Percentiles rank a stretch among this genome's conserved stretches.
Evolutionary conservation across 2,113 vertebrate species (phyloP).

Genomic region (Camelus bactrianus): DNA sequence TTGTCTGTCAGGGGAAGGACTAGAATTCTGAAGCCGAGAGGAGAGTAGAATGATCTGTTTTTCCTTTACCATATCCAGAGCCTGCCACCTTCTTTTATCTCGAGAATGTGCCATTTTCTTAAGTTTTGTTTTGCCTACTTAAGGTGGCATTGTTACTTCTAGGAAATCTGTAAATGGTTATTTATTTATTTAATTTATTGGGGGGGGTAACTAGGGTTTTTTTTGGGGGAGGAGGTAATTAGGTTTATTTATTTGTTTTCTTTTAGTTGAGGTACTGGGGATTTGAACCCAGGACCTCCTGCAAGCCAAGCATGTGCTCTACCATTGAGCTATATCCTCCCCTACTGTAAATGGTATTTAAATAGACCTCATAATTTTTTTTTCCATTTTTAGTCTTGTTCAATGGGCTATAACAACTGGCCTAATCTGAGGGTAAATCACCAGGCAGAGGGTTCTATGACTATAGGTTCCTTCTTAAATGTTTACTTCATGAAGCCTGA

Average conservation of each 20-base stretch:
- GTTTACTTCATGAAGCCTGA: background rate
- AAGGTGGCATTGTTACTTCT: background rate
- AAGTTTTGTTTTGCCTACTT: background rate
- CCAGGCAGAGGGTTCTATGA: background rate
- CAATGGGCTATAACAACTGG: background rate
- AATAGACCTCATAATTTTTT: background rate
- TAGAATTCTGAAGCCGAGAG: background rate
- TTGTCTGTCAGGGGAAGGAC: background rate
- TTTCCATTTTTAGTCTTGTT: background rate
- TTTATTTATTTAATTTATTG: too few species aligned
- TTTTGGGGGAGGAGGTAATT: too few species aligned
- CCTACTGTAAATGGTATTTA: background rate
- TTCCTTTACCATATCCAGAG: background rate
- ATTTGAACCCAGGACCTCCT: too few species aligned
- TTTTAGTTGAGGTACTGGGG: too few species aligned
- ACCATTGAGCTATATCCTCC: too few species aligned
- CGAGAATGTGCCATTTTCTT: background rate
- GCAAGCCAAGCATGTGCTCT: too few species aligned
- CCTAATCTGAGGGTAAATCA: background rate
- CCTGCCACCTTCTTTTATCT: background rate
- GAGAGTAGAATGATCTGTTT: background rate
- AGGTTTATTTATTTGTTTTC: too few species aligned
- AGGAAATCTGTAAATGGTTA: background rate
- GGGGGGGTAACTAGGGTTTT: too few species aligned
- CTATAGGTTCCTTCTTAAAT: background rate